Base-by-base conservation (phyloP, 2,888 invertebrate species). In the Coronaproctus castanopsis region DNA sequence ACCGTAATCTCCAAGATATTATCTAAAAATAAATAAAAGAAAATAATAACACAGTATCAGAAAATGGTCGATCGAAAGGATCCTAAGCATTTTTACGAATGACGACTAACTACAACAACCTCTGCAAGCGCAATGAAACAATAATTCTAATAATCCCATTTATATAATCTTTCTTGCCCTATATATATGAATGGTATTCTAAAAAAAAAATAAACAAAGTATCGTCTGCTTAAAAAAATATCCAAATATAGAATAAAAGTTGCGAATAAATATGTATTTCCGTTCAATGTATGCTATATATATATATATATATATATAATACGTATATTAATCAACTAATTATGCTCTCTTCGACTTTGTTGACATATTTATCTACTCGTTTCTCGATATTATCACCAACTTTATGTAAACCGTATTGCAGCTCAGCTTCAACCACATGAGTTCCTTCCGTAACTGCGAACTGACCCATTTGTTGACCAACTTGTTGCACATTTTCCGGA, bases 371-470 rank as follows among this genome's bases (percentile, higher is more conserved):
- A 52, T 59, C 59, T 20, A 55, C 52, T n/a, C 55, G 51, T 48
- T 55, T 55, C 21, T 59, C 59, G 1, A 59, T 55, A 52, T 55
- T 59, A 54, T 59, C 59, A 24, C 55, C 59, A 22, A 59, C 36
- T 59, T 59, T 59, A 48, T 59, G 59, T 49, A 55, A 19, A 2
- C 49, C 59, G 24, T 59, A 52, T 21, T 20, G 10, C 8, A 51
- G 10, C 14, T 59, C 59, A 36, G 55, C 50, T 21, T 23, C 5
- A 22, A 50, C 57, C 57, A 51, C 23, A 20, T 50, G 50, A 19
- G 48, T 55, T 59, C 52, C 51, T 51, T 59, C 36, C 2, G 21
- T 22, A 36, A 36, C 36, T 10, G 54, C 52, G 18, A 55, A 23
- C 52, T 59, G 54, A 1, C 52, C 59, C 36, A 56, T 52, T 48